These are phyloP conservation scores for Helicoverpa armigera DNA, from an alignment of 1,140 invertebrate species.

Conservation along the genomic window DNA sequence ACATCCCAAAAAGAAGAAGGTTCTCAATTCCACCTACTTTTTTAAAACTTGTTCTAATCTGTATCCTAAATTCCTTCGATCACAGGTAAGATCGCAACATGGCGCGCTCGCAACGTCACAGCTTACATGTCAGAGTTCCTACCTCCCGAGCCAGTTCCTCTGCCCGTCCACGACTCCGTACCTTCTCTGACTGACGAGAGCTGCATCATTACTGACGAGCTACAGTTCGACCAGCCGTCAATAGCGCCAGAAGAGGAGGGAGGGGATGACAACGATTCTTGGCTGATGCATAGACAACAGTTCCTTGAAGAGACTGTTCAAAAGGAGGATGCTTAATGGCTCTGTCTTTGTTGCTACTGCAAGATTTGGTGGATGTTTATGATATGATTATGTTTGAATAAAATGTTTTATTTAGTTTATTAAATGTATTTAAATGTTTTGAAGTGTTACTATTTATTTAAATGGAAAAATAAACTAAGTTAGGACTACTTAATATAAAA, in stretches of 20 bases:
- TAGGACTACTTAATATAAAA: too few species aligned
- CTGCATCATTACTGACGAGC: constrained; percentile 65
- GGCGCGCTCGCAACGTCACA: constrained; percentile 89
- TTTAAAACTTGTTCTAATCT: too few species aligned
- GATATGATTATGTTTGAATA: not conserved
- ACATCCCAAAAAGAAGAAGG: too few species aligned
- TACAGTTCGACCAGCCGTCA: constrained; percentile 72
- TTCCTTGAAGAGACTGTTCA: constrained; percentile 77
- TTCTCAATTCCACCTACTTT: not conserved
- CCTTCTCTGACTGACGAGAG: constrained; percentile 75
- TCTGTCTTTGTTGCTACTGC: not conserved
- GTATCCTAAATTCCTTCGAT: not conserved
- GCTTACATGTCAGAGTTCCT: constrained; percentile 89
- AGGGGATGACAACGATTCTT: constrained; percentile 74
- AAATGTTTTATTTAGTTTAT: not conserved
- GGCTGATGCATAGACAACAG: constrained; percentile 79
- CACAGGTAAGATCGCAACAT: constrained; percentile 85
- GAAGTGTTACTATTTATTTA: too few species aligned
- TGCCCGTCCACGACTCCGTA: constrained; percentile 88
- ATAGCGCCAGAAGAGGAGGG: constrained; percentile 69
- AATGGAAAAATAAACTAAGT: too few species aligned
- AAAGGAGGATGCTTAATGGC: constrained; percentile 54
- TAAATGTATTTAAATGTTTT: too few species aligned
- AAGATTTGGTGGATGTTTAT: not conserved
- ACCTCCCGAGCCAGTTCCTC: constrained; percentile 89